phyloP scores from a whole-genome alignment of 2,888 invertebrate species.

The Leucophenga montana region DNA sequence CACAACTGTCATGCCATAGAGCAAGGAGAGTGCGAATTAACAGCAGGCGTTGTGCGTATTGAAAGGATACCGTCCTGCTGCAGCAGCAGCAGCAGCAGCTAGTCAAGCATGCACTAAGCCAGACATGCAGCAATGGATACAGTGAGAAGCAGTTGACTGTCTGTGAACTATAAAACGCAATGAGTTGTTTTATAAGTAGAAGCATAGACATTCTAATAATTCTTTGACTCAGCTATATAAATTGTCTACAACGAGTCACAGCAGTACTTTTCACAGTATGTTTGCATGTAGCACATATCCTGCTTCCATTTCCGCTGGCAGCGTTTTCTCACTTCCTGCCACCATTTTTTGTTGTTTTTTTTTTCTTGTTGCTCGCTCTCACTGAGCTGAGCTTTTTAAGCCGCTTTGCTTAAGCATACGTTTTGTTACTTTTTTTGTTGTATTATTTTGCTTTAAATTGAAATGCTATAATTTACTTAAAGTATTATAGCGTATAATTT shows the following conservation, averaged over 20 bases:
- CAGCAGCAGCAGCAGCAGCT: neutral
- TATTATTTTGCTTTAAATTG: conserved; percentile 39
- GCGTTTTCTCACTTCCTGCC: conserved; percentile 31
- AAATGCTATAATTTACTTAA: conserved; percentile 55
- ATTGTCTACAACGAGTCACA: neutral
- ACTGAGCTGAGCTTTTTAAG: conserved; percentile 25
- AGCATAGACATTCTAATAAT: neutral
- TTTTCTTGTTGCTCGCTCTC: too few relatives aligned
- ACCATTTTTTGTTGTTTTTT: conserved; percentile 45
- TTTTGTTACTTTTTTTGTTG: conserved; percentile 30
- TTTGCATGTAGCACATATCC: conserved; percentile 4
- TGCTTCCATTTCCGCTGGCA: conserved; percentile 50
- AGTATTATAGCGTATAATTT: conserved; percentile 10
- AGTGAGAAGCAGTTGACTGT: too few relatives aligned
- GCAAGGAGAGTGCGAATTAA: conserved; percentile 2
- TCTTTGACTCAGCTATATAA: conserved; percentile 3
- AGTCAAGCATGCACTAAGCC: conserved; percentile 5
- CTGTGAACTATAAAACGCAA: conserved; percentile 20
- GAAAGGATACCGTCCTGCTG: neutral
- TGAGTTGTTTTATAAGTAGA: neutral
- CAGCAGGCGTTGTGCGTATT: neutral
- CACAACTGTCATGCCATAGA: neutral
- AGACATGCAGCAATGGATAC: neutral
- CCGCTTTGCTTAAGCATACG: conserved; percentile 40
- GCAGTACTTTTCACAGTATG: conserved; percentile 48